These are phyloP conservation scores for Bibio marci DNA, from an alignment of 2,888 invertebrate genomes.

Conservation along the genomic window DNA sequence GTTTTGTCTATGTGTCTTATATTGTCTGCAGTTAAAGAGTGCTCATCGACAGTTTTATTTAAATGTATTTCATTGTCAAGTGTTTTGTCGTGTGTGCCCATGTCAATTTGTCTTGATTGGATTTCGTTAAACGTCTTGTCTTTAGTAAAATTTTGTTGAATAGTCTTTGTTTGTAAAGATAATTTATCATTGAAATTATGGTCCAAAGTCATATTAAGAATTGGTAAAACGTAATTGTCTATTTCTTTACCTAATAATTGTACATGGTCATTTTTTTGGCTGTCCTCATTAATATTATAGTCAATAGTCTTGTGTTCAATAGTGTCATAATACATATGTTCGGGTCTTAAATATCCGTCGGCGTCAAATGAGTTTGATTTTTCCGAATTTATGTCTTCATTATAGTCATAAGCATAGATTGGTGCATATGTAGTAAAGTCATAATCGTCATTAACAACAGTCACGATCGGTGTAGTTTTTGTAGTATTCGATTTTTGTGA, in stretches of 20 bases:
- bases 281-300: constrained; percentile 1
- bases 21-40: neutral
- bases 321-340: constrained; percentile 17
- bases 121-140: no score
- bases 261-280: constrained; percentile 1
- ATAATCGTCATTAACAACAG: constrained; percentile 3
- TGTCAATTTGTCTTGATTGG: no score
- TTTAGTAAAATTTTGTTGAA: no score
- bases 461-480: no score
- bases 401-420: neutral
- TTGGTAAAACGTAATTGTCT: constrained; percentile 1
- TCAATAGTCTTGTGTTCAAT: constrained; percentile 7
- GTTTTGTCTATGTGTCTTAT: neutral
- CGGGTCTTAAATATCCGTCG: constrained; percentile 22
- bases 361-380: constrained; percentile 11
- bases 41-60: neutral
- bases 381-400: neutral
- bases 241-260: constrained; percentile 1
- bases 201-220: no score
- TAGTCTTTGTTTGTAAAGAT: no score
- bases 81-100: no score
- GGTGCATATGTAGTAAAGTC: constrained; percentile 3
- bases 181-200: no score
- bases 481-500: neutral
- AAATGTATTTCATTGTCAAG: no score